Conservation (phyloP, 2,888 invertebrate species). For the Busseola fusca region DNA sequence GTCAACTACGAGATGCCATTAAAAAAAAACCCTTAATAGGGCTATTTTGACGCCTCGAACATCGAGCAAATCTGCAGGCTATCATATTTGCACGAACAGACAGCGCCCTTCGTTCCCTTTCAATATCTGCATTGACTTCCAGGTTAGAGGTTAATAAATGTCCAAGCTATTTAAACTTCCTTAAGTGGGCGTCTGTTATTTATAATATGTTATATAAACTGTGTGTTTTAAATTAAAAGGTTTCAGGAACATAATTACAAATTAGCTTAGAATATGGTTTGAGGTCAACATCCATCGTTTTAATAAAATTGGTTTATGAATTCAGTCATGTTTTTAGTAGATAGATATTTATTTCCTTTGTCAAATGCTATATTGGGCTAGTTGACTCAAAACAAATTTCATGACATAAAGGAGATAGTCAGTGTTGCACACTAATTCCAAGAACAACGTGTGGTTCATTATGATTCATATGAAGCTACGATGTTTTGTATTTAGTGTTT, state of each 20-base stretch:
- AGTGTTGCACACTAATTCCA: slow-evolving; percentile 31
- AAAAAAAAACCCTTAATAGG: no score
- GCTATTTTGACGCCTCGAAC: no score
- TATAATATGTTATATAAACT: background rate
- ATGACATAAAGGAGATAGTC: slow-evolving; percentile 24
- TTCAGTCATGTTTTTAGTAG: background rate
- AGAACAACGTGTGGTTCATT: slow-evolving; percentile 35
- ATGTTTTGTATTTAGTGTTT: slow-evolving; percentile 33
- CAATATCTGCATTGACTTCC: no score
- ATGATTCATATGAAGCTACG: slow-evolving; percentile 39
- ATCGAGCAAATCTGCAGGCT: no score
- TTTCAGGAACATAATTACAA: background rate
- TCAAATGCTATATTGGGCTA: background rate
- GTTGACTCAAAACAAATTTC: slow-evolving; percentile 30
- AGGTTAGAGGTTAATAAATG: no score
- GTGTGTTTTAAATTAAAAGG: background rate
- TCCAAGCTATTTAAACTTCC: no score
- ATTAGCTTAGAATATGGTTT: background rate
- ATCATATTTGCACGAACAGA: no score
- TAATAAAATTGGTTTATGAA: background rate
- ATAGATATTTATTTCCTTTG: slow-evolving; percentile 17
- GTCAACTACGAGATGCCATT: no score
- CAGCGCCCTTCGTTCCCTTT: no score
- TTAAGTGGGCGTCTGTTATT: background rate
- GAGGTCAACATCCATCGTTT: background rate